Conservation (phyloP, 1,140 invertebrate genomes). For the Drosophila azteca region DNA sequence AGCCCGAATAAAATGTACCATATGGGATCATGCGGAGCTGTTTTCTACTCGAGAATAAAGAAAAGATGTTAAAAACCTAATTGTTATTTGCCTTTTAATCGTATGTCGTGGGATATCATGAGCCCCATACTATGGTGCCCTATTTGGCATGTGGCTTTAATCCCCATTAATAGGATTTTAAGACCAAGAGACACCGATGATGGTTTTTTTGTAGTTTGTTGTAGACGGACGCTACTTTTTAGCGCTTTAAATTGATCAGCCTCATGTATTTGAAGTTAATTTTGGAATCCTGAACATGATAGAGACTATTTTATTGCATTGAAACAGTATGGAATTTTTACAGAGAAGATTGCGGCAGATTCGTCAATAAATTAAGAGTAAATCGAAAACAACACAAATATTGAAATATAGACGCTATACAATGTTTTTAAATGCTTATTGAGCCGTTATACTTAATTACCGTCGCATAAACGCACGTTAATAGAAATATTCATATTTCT, state of each 20-base stretch:
- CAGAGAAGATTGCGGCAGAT: constrained; percentile 14
- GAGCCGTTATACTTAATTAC: constrained; percentile 41
- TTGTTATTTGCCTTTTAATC: not conserved
- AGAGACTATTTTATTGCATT: constrained; percentile 41
- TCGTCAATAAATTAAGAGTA: constrained; percentile 5
- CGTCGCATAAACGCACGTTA: constrained; percentile 13
- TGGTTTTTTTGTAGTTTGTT: too few species aligned
- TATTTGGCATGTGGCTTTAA: not conserved
- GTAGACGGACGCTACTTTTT: too few species aligned
- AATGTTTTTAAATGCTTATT: constrained; percentile 64
- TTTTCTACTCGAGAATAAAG: constrained; percentile 79
- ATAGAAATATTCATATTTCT: constrained; percentile 74
- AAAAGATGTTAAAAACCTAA: constrained; percentile 66
- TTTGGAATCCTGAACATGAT: not conserved
- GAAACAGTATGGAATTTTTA: constrained; percentile 2
- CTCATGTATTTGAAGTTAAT: too few species aligned
- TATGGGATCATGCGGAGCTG: constrained; percentile 61
- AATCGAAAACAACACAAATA: constrained; percentile 9
- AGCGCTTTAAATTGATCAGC: too few species aligned
- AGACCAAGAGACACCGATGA: too few species aligned
- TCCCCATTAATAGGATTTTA: too few species aligned
- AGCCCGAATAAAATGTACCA: constrained; percentile 64
- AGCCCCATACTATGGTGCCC: not conserved
- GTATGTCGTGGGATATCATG: not conserved
- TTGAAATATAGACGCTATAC: constrained; percentile 4